These are phyloP conservation scores for Gymnothorax javanicus DNA, from an alignment of 2,797 vertebrate species.

Conservation along the genomic window DNA sequence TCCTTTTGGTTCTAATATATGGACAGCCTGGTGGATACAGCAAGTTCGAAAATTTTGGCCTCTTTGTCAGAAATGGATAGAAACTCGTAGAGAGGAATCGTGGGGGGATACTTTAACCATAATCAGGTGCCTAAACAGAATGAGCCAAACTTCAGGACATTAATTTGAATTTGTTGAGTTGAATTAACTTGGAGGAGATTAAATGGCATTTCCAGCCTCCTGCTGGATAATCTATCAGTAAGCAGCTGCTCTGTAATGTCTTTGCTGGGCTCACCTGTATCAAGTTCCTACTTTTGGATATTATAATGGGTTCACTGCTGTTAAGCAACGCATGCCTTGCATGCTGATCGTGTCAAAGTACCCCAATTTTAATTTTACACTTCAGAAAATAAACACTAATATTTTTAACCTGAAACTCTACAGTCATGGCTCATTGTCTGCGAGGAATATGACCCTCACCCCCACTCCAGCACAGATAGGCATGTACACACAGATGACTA, in stretches of 20 bases:
- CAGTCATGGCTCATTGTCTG: no score
- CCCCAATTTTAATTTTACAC: no score
- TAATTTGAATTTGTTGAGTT: constrained; percentile 51
- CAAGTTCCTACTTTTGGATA: background rate
- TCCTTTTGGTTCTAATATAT: background rate
- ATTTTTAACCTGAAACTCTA: no score
- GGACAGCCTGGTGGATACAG: background rate
- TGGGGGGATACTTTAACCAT: background rate
- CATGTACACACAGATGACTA: no score
- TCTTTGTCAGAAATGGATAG: background rate
- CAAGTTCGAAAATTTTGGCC: background rate
- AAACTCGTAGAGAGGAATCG: background rate
- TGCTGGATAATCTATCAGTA: constrained; percentile 39
- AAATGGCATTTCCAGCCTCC: constrained; percentile 41
- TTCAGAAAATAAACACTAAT: no score
- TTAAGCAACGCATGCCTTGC: background rate
- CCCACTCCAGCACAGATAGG: no score
- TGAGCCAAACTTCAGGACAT: constrained; percentile 28
- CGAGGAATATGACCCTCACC: no score
- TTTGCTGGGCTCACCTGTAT: background rate
- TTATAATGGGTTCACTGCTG: background rate
- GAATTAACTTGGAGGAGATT: constrained; percentile 46
- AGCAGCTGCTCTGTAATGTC: constrained; percentile 12
- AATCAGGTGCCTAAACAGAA: background rate
- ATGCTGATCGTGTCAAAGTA: no score